Evolutionary conservation across 2,888 invertebrate species (phyloP), one percentile per base, ranked within the genome.

Genomic region (Smittia aterrima): DNA sequence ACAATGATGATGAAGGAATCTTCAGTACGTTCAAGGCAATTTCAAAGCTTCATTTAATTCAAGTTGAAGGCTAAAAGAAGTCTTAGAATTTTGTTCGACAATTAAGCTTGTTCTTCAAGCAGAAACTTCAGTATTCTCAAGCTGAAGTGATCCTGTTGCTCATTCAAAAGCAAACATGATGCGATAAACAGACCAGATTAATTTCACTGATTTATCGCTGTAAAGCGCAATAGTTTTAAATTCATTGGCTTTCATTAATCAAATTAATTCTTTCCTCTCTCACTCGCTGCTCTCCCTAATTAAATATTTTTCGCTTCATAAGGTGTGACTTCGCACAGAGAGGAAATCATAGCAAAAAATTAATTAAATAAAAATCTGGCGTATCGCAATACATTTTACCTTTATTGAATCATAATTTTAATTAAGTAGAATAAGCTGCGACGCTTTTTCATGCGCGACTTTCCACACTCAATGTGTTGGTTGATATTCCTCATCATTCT

Each of bases 181-280:
- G 32, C 32, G 32, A 32, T 32, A 32, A 32, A 3, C 9, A 9
- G 32, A 6, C 32, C 32, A 9, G 32, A 6, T 58, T 58, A 11
- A 58, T 58, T 58, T 22, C 58, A n/a, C 11, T 58, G 58, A 58
- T 58, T 58, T 58, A 58, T 58, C 24, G 24, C 58, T 16, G 24
- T 18, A 13, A 47, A 47, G 18, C 18, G 53, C 53, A 47, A 47
- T 16, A 47, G 58, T 47, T 58, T 20, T 22, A 58, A 58, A n/a
- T 58, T 58, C 18, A 58, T 20, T 58, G 58, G 24, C 11, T 66
- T 40, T 38, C 25, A 66, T 38, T 66, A 66, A 66, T 66, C 66
- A 66, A 64, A 66, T 66, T 66, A 66, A 66, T 47, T 47, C 32
- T 32, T 32, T 32, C 16, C 47, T 47, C 16, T n/a, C n/a, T n/a